Conservation (phyloP, 1,140 invertebrate genomes). For the Drosophila sturtevanti region DNA sequence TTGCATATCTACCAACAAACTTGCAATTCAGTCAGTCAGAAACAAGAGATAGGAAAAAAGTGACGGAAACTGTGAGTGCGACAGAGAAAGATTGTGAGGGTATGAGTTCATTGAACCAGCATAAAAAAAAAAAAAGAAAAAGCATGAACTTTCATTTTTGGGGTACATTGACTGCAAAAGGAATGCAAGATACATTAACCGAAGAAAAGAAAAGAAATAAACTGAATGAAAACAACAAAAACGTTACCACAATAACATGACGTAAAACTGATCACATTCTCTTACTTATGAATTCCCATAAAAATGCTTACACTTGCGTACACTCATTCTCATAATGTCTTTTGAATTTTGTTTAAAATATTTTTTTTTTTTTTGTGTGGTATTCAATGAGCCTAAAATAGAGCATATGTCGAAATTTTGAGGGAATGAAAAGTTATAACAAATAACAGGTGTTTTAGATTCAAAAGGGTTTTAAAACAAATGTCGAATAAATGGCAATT, state of each 20-base stretch:
- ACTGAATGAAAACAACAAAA: background rate
- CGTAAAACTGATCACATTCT: background rate
- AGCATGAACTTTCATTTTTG: slow-evolving; percentile 20
- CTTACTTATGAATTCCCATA: background rate
- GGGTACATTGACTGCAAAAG: slow-evolving; percentile 15
- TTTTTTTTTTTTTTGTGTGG: no score
- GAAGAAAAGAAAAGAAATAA: background rate
- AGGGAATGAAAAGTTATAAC: no score
- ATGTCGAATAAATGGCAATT: no score
- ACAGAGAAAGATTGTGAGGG: background rate
- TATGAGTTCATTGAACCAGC: slow-evolving; percentile 12
- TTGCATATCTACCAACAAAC: background rate
- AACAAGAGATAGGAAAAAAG: slow-evolving; percentile 8
- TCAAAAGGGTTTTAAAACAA: no score
- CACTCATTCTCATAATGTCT: background rate
- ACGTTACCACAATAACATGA: background rate
- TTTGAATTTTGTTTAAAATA: no score
- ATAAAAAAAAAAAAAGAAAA: background rate
- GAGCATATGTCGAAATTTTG: no score
- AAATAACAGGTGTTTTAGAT: no score
- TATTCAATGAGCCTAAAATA: no score
- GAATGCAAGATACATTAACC: background rate
- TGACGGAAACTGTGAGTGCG: slow-evolving; percentile 15
- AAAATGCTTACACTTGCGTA: background rate
- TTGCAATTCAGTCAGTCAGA: background rate